Evolutionary conservation across 1,140 invertebrate genomes (phyloP).

Genomic region (Odontomachus brunneus): DNA sequence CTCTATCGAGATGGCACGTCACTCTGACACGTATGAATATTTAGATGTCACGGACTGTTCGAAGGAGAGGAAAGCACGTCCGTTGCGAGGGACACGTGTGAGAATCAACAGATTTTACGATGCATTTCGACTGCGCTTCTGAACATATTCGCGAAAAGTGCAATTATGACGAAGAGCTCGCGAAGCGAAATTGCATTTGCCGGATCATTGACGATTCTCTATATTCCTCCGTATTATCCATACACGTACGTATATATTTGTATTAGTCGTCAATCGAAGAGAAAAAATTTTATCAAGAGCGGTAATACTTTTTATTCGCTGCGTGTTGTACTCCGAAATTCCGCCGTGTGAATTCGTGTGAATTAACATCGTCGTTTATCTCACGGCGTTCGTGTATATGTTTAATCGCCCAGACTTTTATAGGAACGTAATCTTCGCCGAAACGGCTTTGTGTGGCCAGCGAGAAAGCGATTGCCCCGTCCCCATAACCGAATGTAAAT

Average conservation of each 20-base stretch:
- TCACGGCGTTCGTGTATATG: constrained; percentile 47
- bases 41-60: background rate
- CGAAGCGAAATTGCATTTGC: too few relatives aligned
- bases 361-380: constrained; percentile 59
- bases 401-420: constrained; percentile 57
- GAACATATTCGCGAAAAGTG: too few relatives aligned
- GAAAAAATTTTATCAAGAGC: constrained; percentile 8
- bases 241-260: too few relatives aligned
- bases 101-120: constrained; percentile 5
- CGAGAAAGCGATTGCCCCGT: constrained; percentile 44
- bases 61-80: background rate
- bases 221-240: too few relatives aligned
- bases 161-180: too few relatives aligned
- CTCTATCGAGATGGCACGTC: constrained; percentile 8
- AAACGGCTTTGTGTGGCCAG: constrained; percentile 52
- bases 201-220: too few relatives aligned
- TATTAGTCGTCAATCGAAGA: too few relatives aligned
- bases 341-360: constrained; percentile 34
- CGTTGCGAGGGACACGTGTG: background rate
- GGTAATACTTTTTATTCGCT: constrained; percentile 47
- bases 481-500: constrained; percentile 51
- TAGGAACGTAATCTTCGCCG: constrained; percentile 47
- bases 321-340: constrained; percentile 50
- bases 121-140: background rate
- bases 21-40: constrained; percentile 5